Conservation (phyloP, 2,113 vertebrate species). For the Erinaceus europaeus region DNA sequence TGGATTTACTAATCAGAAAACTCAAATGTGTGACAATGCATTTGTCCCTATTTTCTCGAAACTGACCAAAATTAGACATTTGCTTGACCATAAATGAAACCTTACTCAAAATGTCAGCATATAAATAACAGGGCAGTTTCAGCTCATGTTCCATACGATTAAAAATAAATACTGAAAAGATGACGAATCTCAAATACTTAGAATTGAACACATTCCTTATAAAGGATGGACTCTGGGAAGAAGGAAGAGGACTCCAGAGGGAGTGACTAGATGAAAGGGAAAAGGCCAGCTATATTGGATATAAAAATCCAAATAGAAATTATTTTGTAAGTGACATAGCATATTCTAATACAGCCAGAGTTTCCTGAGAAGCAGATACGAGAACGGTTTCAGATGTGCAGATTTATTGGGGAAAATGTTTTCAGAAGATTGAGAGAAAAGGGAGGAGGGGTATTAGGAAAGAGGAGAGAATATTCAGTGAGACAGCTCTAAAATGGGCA, state of each 20-base stretch:
- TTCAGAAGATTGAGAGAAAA: background rate
- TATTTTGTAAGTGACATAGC: background rate
- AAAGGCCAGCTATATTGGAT: background rate
- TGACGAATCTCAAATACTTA: background rate
- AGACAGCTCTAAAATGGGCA: background rate
- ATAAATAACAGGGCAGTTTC: background rate
- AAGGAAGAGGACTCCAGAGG: background rate
- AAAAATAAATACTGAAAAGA: background rate
- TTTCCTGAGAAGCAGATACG: background rate
- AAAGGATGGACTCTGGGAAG: too few relatives aligned
- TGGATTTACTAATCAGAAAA: background rate
- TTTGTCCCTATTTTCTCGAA: background rate
- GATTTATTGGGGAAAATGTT: background rate
- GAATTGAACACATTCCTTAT: conserved; percentile 15
- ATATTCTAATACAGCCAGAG: background rate
- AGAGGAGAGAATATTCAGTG: background rate
- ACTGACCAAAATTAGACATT: background rate
- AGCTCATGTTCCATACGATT: background rate
- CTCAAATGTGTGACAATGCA: background rate
- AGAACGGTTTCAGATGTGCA: background rate
- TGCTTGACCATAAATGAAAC: background rate
- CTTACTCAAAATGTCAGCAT: background rate
- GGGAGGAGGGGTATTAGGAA: background rate
- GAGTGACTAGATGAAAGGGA: background rate
- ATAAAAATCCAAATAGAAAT: background rate